Percentiles rank a stretch among this genome's conserved stretches.
Conservation (phyloP, 2,113 vertebrate species). For the Dicentrarchus labrax region DNA sequence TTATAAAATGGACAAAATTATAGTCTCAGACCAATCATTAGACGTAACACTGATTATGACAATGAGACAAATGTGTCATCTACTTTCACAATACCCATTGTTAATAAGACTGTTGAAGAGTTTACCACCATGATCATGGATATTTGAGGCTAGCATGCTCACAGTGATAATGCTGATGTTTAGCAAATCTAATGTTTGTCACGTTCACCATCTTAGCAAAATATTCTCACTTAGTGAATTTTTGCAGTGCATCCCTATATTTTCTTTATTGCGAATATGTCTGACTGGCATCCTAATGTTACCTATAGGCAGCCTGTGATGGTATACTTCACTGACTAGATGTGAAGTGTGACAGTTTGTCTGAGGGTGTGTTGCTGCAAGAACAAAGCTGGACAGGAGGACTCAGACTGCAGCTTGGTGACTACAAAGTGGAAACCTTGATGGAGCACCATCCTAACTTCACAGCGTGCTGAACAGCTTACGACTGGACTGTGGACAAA, state of each 20-base stretch:
- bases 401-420: slow-evolving; percentile 44
- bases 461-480: slow-evolving; percentile 47
- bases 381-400: slow-evolving; percentile 28
- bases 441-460: slow-evolving; percentile 43
- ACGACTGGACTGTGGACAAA: slow-evolving; percentile 61
- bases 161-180: too few relatives aligned
- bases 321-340: neutral
- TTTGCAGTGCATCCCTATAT: neutral
- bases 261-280: neutral
- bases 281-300: neutral
- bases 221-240: neutral
- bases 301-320: neutral
- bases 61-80: neutral
- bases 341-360: neutral
- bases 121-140: neutral
- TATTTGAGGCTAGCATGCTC: neutral
- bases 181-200: too few relatives aligned
- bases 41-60: neutral
- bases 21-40: neutral
- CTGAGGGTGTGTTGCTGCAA: slow-evolving; percentile 12
- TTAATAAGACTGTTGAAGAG: neutral
- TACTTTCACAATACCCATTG: neutral
- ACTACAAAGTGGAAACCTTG: slow-evolving; percentile 42
- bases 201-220: neutral
- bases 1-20: neutral